phyloP scores from a whole-genome alignment of 1,140 invertebrate species.

The Trissolcus basalis region DNA sequence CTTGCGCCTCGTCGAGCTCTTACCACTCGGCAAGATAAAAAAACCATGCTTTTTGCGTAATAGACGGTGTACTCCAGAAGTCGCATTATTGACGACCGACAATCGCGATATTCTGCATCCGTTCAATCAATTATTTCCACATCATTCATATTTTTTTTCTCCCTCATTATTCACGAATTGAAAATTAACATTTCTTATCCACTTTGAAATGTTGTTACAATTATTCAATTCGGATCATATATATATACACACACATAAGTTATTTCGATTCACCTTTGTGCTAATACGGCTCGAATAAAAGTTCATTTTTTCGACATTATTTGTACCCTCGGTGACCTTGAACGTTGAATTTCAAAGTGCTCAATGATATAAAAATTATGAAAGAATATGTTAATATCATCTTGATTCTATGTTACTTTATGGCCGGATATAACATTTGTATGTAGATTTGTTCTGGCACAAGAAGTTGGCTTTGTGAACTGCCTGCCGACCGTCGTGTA shows the following conservation, averaged over 20 bases:
- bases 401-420: conserved; percentile 41
- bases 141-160: background rate
- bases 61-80: conserved; percentile 27
- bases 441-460: conserved; percentile 31
- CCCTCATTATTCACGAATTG: background rate
- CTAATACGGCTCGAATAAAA: too few relatives aligned
- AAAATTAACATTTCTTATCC: too few relatives aligned
- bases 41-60: conserved; percentile 35
- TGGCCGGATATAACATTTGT: conserved; percentile 45
- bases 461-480: conserved; percentile 26
- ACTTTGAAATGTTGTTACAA: too few relatives aligned
- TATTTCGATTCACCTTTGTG: too few relatives aligned
- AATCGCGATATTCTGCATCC: conserved; percentile 27
- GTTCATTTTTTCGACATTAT: too few relatives aligned
- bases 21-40: background rate
- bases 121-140: conserved; percentile 34
- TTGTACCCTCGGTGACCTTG: too few relatives aligned
- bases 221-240: too few relatives aligned
- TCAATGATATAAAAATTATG: conserved; percentile 18
- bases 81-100: conserved; percentile 36
- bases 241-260: too few relatives aligned
- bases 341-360: background rate
- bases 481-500: conserved; percentile 23
- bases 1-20: conserved; percentile 38
- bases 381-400: conserved; percentile 37